Base-by-base conservation (phyloP, 2,888 invertebrate species). In the Sesia bembeciformis region DNA sequence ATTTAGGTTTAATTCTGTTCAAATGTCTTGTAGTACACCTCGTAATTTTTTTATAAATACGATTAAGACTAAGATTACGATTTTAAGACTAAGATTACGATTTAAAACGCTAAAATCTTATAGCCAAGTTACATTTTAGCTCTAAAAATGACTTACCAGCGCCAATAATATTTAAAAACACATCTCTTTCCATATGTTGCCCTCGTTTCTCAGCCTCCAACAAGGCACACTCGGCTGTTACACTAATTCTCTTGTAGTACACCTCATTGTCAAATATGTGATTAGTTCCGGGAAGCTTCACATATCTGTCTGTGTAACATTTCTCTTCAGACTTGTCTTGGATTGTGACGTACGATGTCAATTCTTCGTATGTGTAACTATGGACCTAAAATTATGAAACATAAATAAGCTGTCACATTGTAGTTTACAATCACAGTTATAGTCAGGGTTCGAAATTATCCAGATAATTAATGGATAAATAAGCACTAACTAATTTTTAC, bases 131-230 rank as follows among this genome's bases (percentile, higher is more conserved):
- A 2, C 23, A 2, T 23, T 23, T 23, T 1, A 23, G 23, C 23
- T 23, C 2, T 2, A 23, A 23, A 23, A 23, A 23, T 4, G 67
- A 78, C 62, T 84, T 63, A 65, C 93, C 93, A 50, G 92, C 90
- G 6, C 94, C 94, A 41, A 94, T 91, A 4, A 94, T 87, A 71
- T 94, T 93, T 0, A 94, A 63, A 62, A 89, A 94, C 0, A 92
- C 93, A 4, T 81, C 77, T 42, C 84, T 91, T 39, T 77, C 84
- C 3, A 72, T 80, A 0, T 77, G 77, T 6, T 72, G 73, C 0
- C 91, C 93, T n/a, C 93, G 80, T 0, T 81, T 74, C 57, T 93
- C 90, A 0, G 93, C 92, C 57, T 94, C 94, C 8, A 93, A 64
- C 1, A 94, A 69, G 40, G 93, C 79, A 5, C 91, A 90, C 60